Conservation (phyloP, 2,113 vertebrate species). For the Nothobranchius kuhntae region DNA sequence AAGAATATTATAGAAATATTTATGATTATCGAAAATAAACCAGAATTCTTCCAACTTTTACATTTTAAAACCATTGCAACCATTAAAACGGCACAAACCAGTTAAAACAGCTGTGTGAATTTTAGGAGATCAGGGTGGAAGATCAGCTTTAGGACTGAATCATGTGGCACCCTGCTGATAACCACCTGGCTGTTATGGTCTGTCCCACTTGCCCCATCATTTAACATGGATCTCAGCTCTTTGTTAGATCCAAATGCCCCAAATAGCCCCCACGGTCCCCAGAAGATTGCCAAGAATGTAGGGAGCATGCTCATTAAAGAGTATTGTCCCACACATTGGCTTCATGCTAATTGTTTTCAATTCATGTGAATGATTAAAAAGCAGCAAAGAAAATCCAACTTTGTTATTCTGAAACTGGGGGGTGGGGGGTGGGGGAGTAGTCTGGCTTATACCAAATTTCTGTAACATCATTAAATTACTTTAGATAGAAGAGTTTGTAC, state of each 20-base stretch:
- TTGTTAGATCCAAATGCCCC: conserved; percentile 78
- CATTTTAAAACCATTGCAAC: background rate
- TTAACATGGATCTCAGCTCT: conserved; percentile 51
- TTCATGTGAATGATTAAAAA: too few relatives aligned
- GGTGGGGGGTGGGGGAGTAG: too few relatives aligned
- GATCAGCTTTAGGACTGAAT: conserved; percentile 46
- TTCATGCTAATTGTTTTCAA: too few relatives aligned
- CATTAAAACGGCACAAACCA: background rate
- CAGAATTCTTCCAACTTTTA: background rate
- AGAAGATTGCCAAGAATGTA: conserved; percentile 43
- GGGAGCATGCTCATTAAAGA: conserved; percentile 30
- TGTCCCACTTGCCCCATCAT: conserved; percentile 55
- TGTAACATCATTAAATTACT: too few relatives aligned
- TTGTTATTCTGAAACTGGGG: too few relatives aligned
- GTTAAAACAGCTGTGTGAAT: background rate
- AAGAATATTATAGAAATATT: too few relatives aligned
- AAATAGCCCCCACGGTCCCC: conserved; percentile 55
- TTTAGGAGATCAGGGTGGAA: conserved; percentile 40
- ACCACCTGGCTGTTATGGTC: conserved; percentile 69
- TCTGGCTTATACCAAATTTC: too few relatives aligned
- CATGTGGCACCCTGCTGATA: conserved; percentile 64
- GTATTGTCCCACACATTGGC: background rate
- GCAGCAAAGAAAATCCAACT: too few relatives aligned
- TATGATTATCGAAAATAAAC: conserved; percentile 17
- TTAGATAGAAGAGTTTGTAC: too few relatives aligned